phyloP scores from a whole-genome alignment of 2,888 invertebrate genomes.

The Cheilosia grossa region DNA sequence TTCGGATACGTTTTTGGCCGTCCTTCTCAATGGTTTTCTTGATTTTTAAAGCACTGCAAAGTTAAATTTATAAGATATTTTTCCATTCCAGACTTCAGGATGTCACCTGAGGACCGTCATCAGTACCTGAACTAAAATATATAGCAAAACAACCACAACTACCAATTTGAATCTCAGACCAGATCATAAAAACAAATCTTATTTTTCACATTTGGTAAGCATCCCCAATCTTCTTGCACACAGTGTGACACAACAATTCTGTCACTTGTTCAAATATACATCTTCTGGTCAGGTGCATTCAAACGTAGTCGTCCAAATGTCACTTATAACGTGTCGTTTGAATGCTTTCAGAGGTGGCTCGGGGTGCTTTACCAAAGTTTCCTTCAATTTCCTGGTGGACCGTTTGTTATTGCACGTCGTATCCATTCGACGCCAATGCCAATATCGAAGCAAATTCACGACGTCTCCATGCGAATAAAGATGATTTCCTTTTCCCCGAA shows the following conservation, averaged over 20 bases:
- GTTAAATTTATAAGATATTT: too few species aligned
- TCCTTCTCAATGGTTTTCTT: too few species aligned
- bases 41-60: too few species aligned
- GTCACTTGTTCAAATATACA: not conserved
- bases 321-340: slow-evolving; percentile 34
- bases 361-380: slow-evolving; percentile 38
- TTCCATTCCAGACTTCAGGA: too few species aligned
- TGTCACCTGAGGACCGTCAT: too few species aligned
- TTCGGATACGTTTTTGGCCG: too few species aligned
- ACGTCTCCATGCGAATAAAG: slow-evolving; percentile 69
- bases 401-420: slow-evolving; percentile 71
- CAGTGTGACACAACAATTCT: slow-evolving; percentile 1
- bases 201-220: not conserved
- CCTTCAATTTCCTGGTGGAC: slow-evolving; percentile 52
- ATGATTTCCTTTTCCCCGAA: slow-evolving; percentile 50
- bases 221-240: not conserved
- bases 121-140: too few species aligned
- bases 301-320: slow-evolving; percentile 4
- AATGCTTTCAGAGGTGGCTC: slow-evolving; percentile 27
- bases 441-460: slow-evolving; percentile 62
- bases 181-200: too few species aligned
- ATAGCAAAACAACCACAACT: too few species aligned
- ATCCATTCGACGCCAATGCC: slow-evolving; percentile 69
- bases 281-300: slow-evolving; percentile 33
- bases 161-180: too few species aligned